These are phyloP conservation scores for Dromococcyx pavoninus DNA, from an alignment of 2,797 vertebrate genomes.

Conservation along the genomic window DNA sequence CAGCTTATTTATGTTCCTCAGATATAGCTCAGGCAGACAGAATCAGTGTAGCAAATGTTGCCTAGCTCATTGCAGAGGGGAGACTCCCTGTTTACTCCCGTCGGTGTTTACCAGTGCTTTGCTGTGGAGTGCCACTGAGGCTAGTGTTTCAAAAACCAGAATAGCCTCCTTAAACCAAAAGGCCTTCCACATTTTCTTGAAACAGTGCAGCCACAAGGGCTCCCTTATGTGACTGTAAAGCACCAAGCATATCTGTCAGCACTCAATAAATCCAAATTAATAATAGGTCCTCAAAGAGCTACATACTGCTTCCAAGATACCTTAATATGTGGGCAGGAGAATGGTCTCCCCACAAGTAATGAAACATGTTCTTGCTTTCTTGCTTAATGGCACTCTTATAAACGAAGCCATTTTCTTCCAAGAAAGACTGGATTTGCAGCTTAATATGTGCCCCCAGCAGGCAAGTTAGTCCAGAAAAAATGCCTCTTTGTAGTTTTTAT, in stretches of 20 bases:
- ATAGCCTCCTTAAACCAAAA: background rate
- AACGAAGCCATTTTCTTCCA: constrained; percentile 12
- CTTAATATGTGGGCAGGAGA: constrained; percentile 11
- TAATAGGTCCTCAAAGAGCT: constrained; percentile 46
- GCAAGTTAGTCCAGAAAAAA: background rate
- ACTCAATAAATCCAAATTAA: constrained; percentile 57
- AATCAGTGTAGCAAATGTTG: background rate
- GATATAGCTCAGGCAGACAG: background rate
- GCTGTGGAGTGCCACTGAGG: background rate
- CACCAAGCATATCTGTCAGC: constrained; percentile 19
- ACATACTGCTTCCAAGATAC: constrained; percentile 33
- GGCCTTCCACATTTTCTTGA: constrained; percentile 4
- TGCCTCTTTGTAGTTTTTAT: background rate
- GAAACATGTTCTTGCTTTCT: background rate
- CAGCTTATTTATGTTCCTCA: background rate
- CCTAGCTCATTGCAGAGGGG: background rate
- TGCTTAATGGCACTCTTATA: constrained; percentile 24
- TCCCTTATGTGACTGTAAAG: constrained; percentile 43
- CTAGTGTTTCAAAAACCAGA: background rate
- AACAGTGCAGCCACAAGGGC: constrained; percentile 29
- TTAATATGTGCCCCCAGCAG: background rate
- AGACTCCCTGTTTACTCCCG: background rate
- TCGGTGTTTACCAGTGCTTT: background rate
- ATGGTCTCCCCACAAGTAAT: constrained; percentile 18
- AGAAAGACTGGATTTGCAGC: constrained; percentile 35